Evolutionary conservation across 1,140 invertebrate species (phyloP).

Genomic region (Sarcophaga peregrina): DNA sequence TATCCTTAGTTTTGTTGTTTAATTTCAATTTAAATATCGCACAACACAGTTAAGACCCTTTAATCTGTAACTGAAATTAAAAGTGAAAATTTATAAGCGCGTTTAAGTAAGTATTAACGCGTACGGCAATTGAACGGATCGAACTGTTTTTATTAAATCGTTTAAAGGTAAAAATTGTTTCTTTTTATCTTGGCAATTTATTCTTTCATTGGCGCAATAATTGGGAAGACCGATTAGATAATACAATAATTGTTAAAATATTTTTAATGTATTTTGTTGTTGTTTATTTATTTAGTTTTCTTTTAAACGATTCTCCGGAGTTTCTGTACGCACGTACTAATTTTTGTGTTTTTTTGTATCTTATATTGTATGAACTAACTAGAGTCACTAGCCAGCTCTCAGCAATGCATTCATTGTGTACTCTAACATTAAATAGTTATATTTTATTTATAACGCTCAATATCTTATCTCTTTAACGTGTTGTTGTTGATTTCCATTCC

Average conservation of each 20-base stretch:
- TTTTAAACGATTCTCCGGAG: not conserved
- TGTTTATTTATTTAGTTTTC: not conserved
- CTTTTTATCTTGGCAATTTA: constrained; percentile 31
- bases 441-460: not conserved
- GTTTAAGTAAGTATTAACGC: constrained; percentile 13
- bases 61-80: not conserved
- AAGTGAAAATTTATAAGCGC: not conserved
- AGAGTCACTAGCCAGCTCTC: not conserved
- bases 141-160: constrained; percentile 33
- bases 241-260: constrained; percentile 20
- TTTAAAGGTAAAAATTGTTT: constrained; percentile 22
- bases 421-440: not conserved
- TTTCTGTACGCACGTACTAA: not conserved
- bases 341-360: not conserved
- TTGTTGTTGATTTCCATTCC: not conserved
- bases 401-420: not conserved
- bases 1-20: constrained; percentile 7
- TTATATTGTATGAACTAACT: not conserved
- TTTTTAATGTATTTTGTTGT: not conserved
- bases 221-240: constrained; percentile 38
- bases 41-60: not conserved
- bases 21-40: not conserved
- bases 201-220: constrained; percentile 37
- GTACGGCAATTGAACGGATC: constrained; percentile 16
- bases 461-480: not conserved